Base-by-base conservation (phyloP, 2,797 vertebrate species). In the Liparis tanakae region DNA sequence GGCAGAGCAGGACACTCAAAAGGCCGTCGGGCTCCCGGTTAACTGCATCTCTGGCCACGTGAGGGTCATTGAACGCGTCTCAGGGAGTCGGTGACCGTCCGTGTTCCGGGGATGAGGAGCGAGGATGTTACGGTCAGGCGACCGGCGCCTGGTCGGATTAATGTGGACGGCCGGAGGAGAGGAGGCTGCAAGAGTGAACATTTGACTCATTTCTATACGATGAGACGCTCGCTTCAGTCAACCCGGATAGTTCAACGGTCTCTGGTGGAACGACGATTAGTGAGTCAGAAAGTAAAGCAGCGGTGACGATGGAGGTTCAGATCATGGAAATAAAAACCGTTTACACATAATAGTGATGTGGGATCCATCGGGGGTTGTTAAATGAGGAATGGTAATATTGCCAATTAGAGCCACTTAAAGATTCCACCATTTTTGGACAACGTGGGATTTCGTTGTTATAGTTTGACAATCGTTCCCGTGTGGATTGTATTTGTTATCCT, bases 41-140 rank as follows among this genome's bases (percentile, higher is more conserved):
- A 71, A 87, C 76, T 0, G 59, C 8, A 51, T 71, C 72, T 55
- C 18, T 17, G 86, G 18, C 70, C 71, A 80, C 55, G 36, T 30
- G 78, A 82, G 60, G 68, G 81, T 62, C 48, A 1, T 88, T 87
- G 81, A 85, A 88, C 34, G 1, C 10, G 78, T 67, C 83, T 80
- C 37, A 14, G 85, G 76, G 80, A 84, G 82, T 87, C 64, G 62
- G 79, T 48, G 82, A 76, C 1, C 25, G 70, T 75, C 61, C 48
- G 44, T n/a, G 5, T 10, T 34, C 1, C 57, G 14, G 33, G 15
- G 77, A 72, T 30, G 30, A 70, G 46, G 30, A 67, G 63, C 65
- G 20, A 30, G 69, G 63, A 70, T 14, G 64, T 63, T 63, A 25
- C 3, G n/a, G 70, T 46, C 75, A n/a, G 20, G 80, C 84, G 75